These are phyloP conservation scores for Drosophila saltans DNA, from an alignment of 1,140 invertebrate genomes.

Conservation along the genomic window DNA sequence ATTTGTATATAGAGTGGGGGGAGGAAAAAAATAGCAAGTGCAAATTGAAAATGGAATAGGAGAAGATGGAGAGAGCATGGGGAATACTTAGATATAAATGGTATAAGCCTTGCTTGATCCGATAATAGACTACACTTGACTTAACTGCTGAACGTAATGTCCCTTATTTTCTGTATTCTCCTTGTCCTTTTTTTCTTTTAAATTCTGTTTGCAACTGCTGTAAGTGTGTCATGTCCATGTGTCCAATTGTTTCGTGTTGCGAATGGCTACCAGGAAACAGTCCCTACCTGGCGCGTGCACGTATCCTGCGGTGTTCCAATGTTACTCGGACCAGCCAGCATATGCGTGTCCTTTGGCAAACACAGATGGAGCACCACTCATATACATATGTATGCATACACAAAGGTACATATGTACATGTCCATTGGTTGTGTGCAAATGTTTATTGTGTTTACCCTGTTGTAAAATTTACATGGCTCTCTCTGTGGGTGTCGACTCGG, in stretches of 20 bases:
- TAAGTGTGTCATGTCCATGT: conserved; percentile 17
- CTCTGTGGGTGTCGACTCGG: conserved; percentile 21
- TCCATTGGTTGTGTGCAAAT: conserved; percentile 48
- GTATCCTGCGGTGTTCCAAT: conserved; percentile 30
- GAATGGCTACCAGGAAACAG: conserved; percentile 45
- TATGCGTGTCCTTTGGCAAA: conserved; percentile 16
- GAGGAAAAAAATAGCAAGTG: not conserved
- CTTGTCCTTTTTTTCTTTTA: conserved; percentile 25
- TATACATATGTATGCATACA: not conserved
- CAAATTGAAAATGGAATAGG: conserved; percentile 29
- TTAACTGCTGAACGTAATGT: conserved; percentile 30
- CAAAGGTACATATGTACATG: conserved; percentile 30
- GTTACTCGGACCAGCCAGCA: conserved; percentile 6
- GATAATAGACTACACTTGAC: conserved; percentile 41
- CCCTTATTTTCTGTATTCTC: not conserved
- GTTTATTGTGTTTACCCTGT: conserved; percentile 57
- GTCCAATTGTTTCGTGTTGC: conserved; percentile 50
- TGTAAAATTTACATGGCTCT: conserved; percentile 62
- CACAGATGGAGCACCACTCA: not conserved
- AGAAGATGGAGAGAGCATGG: not conserved
- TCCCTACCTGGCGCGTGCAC: conserved; percentile 28
- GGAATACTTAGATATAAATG: conserved; percentile 8
- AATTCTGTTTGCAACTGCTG: not conserved
- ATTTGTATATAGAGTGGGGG: conserved; percentile 33
- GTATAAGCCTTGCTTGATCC: conserved; percentile 20